Evolutionary conservation across 2,113 vertebrate species (phyloP), one percentile per base, ranked within the genome.

Genomic region (Hemiprocne comata): DNA sequence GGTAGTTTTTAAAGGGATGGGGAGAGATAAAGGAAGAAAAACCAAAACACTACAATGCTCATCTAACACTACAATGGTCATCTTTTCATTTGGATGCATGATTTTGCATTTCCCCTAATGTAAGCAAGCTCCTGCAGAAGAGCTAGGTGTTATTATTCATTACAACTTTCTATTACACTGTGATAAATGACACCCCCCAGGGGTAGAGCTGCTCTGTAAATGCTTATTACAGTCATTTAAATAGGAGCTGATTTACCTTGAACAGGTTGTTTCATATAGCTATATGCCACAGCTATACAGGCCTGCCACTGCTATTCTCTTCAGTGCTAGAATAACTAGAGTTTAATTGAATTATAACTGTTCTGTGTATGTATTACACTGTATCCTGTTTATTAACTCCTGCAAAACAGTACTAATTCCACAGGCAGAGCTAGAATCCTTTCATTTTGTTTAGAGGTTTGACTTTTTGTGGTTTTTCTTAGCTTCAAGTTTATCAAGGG

Each of bases 241-340:
- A 98, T 98, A 98, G 98, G 98, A 98, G 98, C 97, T 99, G 98
- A 98, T 99, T 99, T 99, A 98, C 98, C 98, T 99, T 98, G 98
- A 99, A 98, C 98, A 98, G 98, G 98, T 98, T 99, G 98, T 99
- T 99, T 98, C 98, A 98, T 97, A 98, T 96, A 98, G 98, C 98
- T 86, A 2, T 23, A 33, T 17, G 20, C 55, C 75, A 66, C 4
- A 96, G 97, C 98, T 98, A 98, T 97, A 98, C 74, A 94, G 96
- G 73, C 94, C 98, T 98, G 98, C 98, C 97, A 98, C 97, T 85
- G 94, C 97, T 92, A 90, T 97, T 98, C 97, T 98, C 98, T 91
- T 95, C 96, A 98, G 97, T 96, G 80, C 97, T 97, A 95, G 97
- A 97, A 97, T 98, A 98, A 98, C 97, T 92, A 90, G 96, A 91